Evolutionary conservation across 1,140 invertebrate genomes (phyloP), one percentile per base, ranked within the genome.

Genomic region (Macrocentrus cingulum): DNA sequence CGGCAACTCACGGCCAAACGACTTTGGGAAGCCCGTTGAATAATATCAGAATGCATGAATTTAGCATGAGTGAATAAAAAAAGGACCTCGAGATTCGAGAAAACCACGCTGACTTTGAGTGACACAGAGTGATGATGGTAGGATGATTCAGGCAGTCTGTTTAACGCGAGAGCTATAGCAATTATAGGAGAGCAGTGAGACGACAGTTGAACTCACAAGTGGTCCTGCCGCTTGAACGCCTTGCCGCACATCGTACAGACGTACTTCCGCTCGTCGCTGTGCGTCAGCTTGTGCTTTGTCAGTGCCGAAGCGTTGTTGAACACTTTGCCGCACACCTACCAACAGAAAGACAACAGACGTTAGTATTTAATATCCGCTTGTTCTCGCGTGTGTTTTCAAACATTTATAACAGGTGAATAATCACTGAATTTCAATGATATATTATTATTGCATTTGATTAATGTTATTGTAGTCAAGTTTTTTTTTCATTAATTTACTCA

Each of bases 161-260:
- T n/a, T n/a, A n/a, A n/a, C n/a, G n/a, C n/a, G n/a, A n/a, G n/a
- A n/a, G n/a, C n/a, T n/a, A n/a, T 29, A 25, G 32, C 49, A 56
- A 48, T 48, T 48, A 56, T 32, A 56, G n/a, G 29, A 22, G 36
- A 50, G 37, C 29, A n/a, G n/a, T n/a, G n/a, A n/a, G 15, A 23
- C 25, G 18, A 18, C 5, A 54, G 34, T 42, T 69, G 37, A 71
- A 94, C 93, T 94, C 84, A 96, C 92, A 98, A 87, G 84, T 98
- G 96, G 84, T 98, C 96, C 82, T 98, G 95, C 77, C 95, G 86
- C 83, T 98, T 98, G 84, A 98, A 98, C 64, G 95, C 95, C 82
- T 98, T 98, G 52, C 91, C 88, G 80, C 96, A 98, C 75, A 96
- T 89, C 66, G 85, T 88, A 80, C 96, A 98, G 58, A 95, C 89